Base-by-base conservation (phyloP, 2,888 invertebrate genomes). In the Hoplodrina blanda region DNA sequence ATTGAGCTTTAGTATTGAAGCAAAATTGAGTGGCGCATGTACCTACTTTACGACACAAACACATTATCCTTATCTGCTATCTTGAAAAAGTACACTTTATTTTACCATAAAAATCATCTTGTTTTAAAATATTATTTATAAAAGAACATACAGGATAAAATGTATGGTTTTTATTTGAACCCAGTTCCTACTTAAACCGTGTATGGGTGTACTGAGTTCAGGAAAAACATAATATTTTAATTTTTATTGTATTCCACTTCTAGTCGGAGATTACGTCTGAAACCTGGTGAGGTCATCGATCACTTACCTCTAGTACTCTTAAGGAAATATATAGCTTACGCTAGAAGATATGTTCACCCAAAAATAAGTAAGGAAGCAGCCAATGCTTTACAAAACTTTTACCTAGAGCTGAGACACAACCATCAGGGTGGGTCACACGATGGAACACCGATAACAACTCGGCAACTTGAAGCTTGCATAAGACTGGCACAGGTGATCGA, bases 291-390 rank as follows among this genome's bases (percentile, higher is more conserved):
- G 87, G 92, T 94, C 0, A 91, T 98, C 46, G 98, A 98, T 89
- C 94, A 97, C 5, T 94, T 99, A 69, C 98, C 99, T 0, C 96
- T 97, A 62, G 96, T 97, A 63, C 92, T 98, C 59, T 96, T 99
- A 6, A 97, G 98, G 74, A 99, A 99, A 94, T 99, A 99, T 89
- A 98, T 99, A 63, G 98, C 98, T 0, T 99, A 99, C 92, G 98
- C 99, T 0, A 97, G 98, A 75, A 97, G 98, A 91, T 98, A 98
- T 92, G 98, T 99, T 0, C 97, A 98, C 80, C 99, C 99, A 0
- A 97, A 96, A 85, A 95, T 99, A 20, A 97, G 97, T 49, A 90
- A 93, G 0, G 97, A 97, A 64, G 99, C 99, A 4, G 97, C 97
- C 4, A 93, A 95, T 73, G 94, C 97, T 1, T 91, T 99, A 30